phyloP scores from a whole-genome alignment of 2,888 invertebrate genomes.

The Callyntrura sp. region DNA sequence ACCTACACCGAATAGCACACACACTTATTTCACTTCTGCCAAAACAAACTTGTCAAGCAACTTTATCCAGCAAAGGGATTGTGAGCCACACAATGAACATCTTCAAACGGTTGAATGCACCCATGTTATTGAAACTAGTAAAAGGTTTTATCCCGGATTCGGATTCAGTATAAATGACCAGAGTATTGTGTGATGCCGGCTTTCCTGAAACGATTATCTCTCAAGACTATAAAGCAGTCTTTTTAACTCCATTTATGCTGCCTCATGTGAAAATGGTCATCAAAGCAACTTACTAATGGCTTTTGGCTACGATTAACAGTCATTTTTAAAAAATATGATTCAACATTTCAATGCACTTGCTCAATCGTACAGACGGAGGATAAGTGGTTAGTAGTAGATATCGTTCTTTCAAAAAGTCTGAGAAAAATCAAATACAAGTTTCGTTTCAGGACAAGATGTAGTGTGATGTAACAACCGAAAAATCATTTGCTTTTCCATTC shows the following conservation, averaged over 20 bases:
- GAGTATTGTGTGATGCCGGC: slow-evolving; percentile 41
- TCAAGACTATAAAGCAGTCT: slow-evolving; percentile 24
- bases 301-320: slow-evolving; percentile 64
- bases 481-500: slow-evolving; percentile 1
- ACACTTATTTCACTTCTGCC: neutral
- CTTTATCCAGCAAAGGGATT: slow-evolving; percentile 52
- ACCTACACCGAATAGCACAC: neutral
- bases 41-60: slow-evolving; percentile 65
- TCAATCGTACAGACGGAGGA: neutral
- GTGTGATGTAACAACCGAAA: slow-evolving; percentile 42
- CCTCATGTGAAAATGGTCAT: slow-evolving; percentile 61
- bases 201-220: slow-evolving; percentile 71
- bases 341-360: neutral
- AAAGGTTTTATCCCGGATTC: slow-evolving; percentile 51
- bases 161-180: slow-evolving; percentile 63
- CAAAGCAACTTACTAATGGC: slow-evolving; percentile 60
- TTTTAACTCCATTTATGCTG: slow-evolving; percentile 15
- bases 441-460: neutral
- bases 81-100: slow-evolving; percentile 48
- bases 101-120: slow-evolving; percentile 17
- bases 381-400: neutral
- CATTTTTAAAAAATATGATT: neutral
- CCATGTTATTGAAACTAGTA: neutral
- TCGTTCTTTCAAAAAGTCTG: slow-evolving; percentile 2
- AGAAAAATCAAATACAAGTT: neutral